Conservation (phyloP, 2,797 vertebrate species). For the Phrynocephalus guinanensis region DNA sequence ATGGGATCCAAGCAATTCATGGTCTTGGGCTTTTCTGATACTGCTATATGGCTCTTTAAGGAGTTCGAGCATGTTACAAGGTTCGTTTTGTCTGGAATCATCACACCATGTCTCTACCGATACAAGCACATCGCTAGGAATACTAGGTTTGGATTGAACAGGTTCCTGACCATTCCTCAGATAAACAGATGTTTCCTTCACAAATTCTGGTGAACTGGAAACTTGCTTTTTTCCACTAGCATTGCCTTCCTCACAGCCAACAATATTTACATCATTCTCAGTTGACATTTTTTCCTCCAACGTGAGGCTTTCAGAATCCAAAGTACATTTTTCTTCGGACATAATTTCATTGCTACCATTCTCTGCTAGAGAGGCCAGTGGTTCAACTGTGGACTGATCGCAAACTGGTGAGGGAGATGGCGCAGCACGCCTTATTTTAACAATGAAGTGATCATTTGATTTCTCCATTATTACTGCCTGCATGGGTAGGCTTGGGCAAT, state of each 20-base stretch:
- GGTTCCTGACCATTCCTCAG: not conserved
- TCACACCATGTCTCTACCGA: not conserved
- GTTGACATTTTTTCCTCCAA: conserved; percentile 47
- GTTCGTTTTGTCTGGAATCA: not conserved
- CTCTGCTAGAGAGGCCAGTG: conserved; percentile 37
- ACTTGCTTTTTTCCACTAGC: conserved; percentile 53
- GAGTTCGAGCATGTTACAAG: not conserved
- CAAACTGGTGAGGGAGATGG: conserved; percentile 63
- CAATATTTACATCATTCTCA: conserved; percentile 22
- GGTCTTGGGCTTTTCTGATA: conserved; percentile 50
- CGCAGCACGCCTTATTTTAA: conserved; percentile 90
- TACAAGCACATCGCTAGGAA: not conserved
- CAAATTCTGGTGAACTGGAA: conserved; percentile 60
- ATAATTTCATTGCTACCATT: conserved; percentile 51
- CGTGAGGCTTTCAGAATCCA: conserved; percentile 34
- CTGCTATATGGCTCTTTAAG: not conserved
- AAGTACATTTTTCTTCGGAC: conserved; percentile 42
- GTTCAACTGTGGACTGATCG: conserved; percentile 62
- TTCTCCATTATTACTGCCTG: conserved; percentile 96
- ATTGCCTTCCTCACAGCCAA: conserved; percentile 26
- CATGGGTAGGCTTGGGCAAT: conserved; percentile 91
- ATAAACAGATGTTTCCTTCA: not conserved
- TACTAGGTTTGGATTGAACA: not conserved
- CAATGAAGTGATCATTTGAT: conserved; percentile 95
- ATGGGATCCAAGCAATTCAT: conserved; percentile 28